Evolutionary conservation across 35 echinoderm and acorn worm species (phyloP), one percentile per base, ranked within the genome.

Genomic region (Apostichopus parvimensis): DNA sequence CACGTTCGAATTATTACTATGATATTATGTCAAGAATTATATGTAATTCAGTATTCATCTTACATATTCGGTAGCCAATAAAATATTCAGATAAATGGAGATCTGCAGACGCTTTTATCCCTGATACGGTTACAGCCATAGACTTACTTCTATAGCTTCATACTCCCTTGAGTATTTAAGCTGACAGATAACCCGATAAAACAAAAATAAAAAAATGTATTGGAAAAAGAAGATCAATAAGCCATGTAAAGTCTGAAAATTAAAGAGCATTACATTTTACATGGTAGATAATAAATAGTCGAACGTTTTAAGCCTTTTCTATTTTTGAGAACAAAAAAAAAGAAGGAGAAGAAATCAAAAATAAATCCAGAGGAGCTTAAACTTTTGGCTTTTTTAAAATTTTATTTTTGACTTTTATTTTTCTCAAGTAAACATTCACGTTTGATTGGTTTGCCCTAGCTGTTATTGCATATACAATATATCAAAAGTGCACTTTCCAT

Each of bases 11-110:
- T 57, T 59, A 59, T 56, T 56, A 21, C 12, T n/a, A 23, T 84
- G 54, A 58, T 57, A 58, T 59, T 22, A 23, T 84, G n/a, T 61
- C 57, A 56, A 20, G 20, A n/a, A 84, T 45, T 45, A 84, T 59
- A 54, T 84, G 81, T 58, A 84, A 84, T 59, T 84, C 4, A 59
- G 81, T 84, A 84, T 59, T n/a, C 21, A 58, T 84, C 54, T 53
- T 84, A 84, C 81, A 59, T 84, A 84, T 84, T 84, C 81, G 15
- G 81, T 56, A 84, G 81, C 57, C 54, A 53, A 58, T 84, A 84
- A 84, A 57, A 84, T 84, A 84, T 84, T 84, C 81, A 56, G 56
- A 56, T 58, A 58, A 23, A 75, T 22, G 20, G 71, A 75, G 15
- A 75, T 75, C 71, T 6, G 20, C 5, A 75, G 71, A 75, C 71